Evolutionary conservation across 2,113 vertebrate genomes (phyloP).

Genomic region (Riparia riparia): DNA sequence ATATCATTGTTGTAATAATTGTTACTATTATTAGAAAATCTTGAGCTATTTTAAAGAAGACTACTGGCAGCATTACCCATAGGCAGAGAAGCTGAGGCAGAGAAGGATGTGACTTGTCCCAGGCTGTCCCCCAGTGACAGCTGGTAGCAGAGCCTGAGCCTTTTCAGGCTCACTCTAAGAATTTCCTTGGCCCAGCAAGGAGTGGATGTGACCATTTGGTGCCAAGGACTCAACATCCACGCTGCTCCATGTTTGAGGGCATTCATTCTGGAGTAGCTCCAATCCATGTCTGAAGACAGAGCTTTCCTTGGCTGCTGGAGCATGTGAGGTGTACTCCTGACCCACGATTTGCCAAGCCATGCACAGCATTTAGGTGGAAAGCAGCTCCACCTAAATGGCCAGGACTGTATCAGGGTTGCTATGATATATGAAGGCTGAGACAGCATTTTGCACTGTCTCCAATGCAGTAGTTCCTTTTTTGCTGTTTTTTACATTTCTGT

Average conservation of each 20-base stretch:
- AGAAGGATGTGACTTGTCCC: background rate
- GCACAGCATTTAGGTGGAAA: background rate
- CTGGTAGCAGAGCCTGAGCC: background rate
- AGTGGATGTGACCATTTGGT: background rate
- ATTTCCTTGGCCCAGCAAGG: background rate
- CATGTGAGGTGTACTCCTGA: background rate
- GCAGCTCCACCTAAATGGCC: background rate
- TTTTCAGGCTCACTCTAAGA: background rate
- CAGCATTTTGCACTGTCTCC: background rate
- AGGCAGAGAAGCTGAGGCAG: background rate
- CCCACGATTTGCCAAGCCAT: background rate
- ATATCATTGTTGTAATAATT: background rate
- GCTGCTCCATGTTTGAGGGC: background rate
- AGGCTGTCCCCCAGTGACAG: background rate
- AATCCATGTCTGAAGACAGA: background rate
- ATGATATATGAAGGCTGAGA: background rate
- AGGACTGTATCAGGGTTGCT: background rate
- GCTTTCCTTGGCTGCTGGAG: background rate
- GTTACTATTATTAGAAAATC: background rate
- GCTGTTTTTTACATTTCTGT: background rate
- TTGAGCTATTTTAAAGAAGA: background rate
- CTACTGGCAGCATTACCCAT: background rate
- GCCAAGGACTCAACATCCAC: background rate
- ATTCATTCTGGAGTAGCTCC: background rate
- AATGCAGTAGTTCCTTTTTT: background rate